Evolutionary conservation across 1,140 invertebrate species (phyloP), one percentile per base, ranked within the genome.

Genomic region (Gryon sp.): DNA sequence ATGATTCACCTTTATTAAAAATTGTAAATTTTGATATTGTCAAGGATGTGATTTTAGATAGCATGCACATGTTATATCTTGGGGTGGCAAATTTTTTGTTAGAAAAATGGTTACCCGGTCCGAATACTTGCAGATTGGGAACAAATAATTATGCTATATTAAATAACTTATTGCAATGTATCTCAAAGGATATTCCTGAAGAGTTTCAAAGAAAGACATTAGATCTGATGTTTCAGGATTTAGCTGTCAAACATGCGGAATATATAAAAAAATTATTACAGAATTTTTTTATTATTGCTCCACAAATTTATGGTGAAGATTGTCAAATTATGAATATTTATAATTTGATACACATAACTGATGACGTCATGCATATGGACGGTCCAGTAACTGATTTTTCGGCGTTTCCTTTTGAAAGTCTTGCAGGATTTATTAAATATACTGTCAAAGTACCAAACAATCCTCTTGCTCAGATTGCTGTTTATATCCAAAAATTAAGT

Each of bases 311-410:
- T 26, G 75, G 68, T 32, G 6, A 8, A 20, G 63, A 74, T 14
- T 63, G 16, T 18, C 69, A 55, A 38, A 20, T 59, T 19, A 57
- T 74, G 26, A 78, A 78, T 24, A 34, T 60, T 0, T 69, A 72
- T 41, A 73, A 68, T 41, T 26, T 69, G 9, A 14, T 57, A 5
- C 63, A 76, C 50, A 18, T 76, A 38, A 9, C 55, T 19, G 59
- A 74, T 59, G 69, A 74, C 34, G 48, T 69, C 0, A 48, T 34
- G 11, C 24, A 66, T 26, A 50, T 62, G 11, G 41, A 66, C 5
- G 8, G 5, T 1, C 46, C 59, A 2, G 48, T 77, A 28, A 40
- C 16, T 12, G 34, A 76, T 18, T 60, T 60, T 60, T 66, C 53
- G 2, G 53, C 62, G 28, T 75, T 46, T 24, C 12, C 45, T 4